phyloP scores from a whole-genome alignment of 2,888 invertebrate genomes.

The Parnassius orleans region DNA sequence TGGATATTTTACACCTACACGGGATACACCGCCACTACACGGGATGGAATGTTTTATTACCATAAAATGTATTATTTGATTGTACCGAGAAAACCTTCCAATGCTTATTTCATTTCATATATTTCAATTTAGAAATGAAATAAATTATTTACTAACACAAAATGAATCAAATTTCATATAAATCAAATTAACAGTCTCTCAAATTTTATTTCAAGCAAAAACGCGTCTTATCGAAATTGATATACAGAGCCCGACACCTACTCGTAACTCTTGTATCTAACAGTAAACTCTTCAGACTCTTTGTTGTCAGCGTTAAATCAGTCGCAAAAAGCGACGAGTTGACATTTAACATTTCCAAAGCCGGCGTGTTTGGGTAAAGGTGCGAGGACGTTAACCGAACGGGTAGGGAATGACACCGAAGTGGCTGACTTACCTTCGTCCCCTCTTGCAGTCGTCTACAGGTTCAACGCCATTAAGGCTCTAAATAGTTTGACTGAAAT shows the following conservation, averaged over 20 bases:
- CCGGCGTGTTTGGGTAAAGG: constrained; percentile 51
- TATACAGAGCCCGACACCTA: constrained; percentile 1
- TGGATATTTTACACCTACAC: too few relatives aligned
- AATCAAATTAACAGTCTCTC: constrained; percentile 19
- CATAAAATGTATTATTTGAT: too few relatives aligned
- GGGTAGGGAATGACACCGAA: constrained; percentile 41
- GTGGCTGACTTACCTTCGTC: constrained; percentile 46
- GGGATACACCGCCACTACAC: too few relatives aligned
- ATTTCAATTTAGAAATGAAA: not conserved
- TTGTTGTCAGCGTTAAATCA: constrained; percentile 48
- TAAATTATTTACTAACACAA: not conserved
- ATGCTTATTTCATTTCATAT: not conserved
- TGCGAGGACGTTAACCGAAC: constrained; percentile 61
- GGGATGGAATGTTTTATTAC: too few relatives aligned
- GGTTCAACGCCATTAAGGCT: constrained; percentile 59
- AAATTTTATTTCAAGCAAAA: constrained; percentile 12
- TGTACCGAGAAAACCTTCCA: not conserved
- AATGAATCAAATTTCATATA: constrained; percentile 12
- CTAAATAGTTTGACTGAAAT: constrained; percentile 46
- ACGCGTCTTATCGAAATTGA: constrained; percentile 13
- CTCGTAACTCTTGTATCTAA: constrained; percentile 10
- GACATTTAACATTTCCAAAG: constrained; percentile 55
- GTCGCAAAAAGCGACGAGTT: constrained; percentile 51
- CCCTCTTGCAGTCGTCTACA: constrained; percentile 47
- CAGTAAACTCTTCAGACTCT: constrained; percentile 29